phyloP scores from a whole-genome alignment of 2,888 invertebrate species.

The Phaonia tiefii region DNA sequence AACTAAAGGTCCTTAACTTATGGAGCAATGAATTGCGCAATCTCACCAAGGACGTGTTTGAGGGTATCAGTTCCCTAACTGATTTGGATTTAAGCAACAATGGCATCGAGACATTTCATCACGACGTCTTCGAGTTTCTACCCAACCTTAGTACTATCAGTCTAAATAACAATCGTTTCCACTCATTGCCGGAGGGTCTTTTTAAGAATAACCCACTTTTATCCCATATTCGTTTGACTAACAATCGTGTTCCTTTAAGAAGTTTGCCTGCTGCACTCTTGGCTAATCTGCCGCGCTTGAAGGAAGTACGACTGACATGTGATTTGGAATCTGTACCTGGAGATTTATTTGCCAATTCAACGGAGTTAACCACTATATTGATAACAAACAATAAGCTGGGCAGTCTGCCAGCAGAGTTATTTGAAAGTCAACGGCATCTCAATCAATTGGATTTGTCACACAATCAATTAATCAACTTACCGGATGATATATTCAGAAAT shows the following conservation, averaged over 20 bases:
- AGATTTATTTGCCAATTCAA: constrained; percentile 84
- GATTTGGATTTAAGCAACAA: constrained; percentile 87
- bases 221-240: constrained; percentile 82
- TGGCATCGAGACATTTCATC: constrained; percentile 83
- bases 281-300: constrained; percentile 83
- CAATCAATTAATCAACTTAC: constrained; percentile 84
- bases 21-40: constrained; percentile 86
- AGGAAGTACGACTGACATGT: constrained; percentile 83
- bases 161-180: constrained; percentile 86
- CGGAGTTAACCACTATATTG: constrained; percentile 83
- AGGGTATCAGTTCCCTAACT: constrained; percentile 83
- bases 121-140: constrained; percentile 84
- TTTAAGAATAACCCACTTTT: constrained; percentile 83
- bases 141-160: constrained; percentile 84
- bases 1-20: constrained; percentile 84
- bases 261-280: constrained; percentile 84
- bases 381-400: constrained; percentile 83
- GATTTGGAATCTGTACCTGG: constrained; percentile 83
- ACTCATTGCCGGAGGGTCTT: constrained; percentile 83
- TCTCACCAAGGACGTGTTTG: constrained; percentile 84
- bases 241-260: constrained; percentile 83
- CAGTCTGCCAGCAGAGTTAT: constrained; percentile 83
- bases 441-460: constrained; percentile 84
- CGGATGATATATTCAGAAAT: constrained; percentile 83
- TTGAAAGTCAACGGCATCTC: constrained; percentile 84